These are phyloP conservation scores for Lacerta agilis DNA, from an alignment of 2,797 vertebrate species.

Conservation along the genomic window DNA sequence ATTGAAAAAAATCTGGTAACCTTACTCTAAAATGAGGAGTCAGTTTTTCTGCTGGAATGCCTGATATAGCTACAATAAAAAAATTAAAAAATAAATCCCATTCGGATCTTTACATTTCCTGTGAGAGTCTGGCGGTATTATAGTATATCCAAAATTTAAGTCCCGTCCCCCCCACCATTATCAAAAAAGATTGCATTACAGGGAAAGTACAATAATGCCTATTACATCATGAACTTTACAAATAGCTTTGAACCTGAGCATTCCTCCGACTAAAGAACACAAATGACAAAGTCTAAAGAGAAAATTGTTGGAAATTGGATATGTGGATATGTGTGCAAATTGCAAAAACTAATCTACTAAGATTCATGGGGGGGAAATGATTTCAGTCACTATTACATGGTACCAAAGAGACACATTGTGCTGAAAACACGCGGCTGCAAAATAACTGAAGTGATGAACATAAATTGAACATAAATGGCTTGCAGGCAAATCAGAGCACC, in stretches of 20 bases:
- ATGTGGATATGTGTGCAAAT: conserved; percentile 63
- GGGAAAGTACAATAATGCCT: conserved; percentile 55
- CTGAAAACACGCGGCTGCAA: conserved; percentile 51
- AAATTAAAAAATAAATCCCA: conserved; percentile 41
- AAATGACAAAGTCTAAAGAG: conserved; percentile 58
- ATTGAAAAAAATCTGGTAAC: too few relatives aligned
- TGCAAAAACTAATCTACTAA: conserved; percentile 68
- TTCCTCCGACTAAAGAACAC: conserved; percentile 55
- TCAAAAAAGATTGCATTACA: conserved; percentile 44
- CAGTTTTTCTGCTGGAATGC: background rate
- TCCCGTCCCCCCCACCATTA: conserved; percentile 36
- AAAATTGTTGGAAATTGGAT: conserved; percentile 67
- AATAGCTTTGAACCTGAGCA: conserved; percentile 52
- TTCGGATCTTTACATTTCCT: conserved; percentile 61
- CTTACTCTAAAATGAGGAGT: background rate
- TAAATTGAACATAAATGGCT: conserved; percentile 69
- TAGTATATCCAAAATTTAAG: conserved; percentile 55
- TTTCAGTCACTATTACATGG: conserved; percentile 61
- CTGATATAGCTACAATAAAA: background rate
- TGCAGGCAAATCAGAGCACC: conserved; percentile 52
- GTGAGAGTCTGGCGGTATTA: conserved; percentile 35
- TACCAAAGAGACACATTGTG: conserved; percentile 65
- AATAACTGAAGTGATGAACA: conserved; percentile 69
- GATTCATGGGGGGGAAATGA: conserved; percentile 67
- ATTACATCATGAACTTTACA: conserved; percentile 63